Base-by-base conservation (phyloP, 2,113 vertebrate species). In the Prunella himalayana region DNA sequence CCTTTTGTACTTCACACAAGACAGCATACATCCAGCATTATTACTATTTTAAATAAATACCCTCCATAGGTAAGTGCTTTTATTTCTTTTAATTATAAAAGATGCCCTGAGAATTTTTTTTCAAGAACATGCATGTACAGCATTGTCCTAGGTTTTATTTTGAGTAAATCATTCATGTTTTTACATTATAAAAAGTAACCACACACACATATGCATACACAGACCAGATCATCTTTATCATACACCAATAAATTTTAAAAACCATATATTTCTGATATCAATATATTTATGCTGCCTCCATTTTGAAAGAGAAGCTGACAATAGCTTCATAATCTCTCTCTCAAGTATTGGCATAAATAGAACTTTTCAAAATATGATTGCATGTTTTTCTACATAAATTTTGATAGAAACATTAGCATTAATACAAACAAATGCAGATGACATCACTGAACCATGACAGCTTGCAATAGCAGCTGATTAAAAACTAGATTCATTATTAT, bases 261-360 rank as follows among this genome's bases (percentile, higher is more conserved):
- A 96, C 21, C 81, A 97, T 92, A 8, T 95, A 90, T 91, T 96
- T 97, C 95, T 97, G 77, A 73, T 98, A 97, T 88, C 95, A 97
- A 97, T 98, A 97, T 97, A 98, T 84, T 97, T 97, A 92, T 93
- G 95, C 84, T 97, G 95, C 97, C 95, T 95, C 91, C 73, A 97
- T 95, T 96, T 92, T 97, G 96, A 98, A 98, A 97, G 91, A 97
- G 98, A 98, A 98, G 98, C 98, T 98, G 97, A 98, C 97, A 98
- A 98, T 97, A 98, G 98, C 98, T 98, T 98, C 98, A 98, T 97
- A 98, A 90, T 72, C 69, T 94, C 81, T 94, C 81, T 97, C 82
- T 97, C 86, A 97, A 94, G 96, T 97, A 95, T 73, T 86, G 91
- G 96, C 96, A 97, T 95, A 95, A 96, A 93, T 41, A 91, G 78